Conservation (phyloP, 2,113 vertebrate species). For the Tachuris rubrigastra region DNA sequence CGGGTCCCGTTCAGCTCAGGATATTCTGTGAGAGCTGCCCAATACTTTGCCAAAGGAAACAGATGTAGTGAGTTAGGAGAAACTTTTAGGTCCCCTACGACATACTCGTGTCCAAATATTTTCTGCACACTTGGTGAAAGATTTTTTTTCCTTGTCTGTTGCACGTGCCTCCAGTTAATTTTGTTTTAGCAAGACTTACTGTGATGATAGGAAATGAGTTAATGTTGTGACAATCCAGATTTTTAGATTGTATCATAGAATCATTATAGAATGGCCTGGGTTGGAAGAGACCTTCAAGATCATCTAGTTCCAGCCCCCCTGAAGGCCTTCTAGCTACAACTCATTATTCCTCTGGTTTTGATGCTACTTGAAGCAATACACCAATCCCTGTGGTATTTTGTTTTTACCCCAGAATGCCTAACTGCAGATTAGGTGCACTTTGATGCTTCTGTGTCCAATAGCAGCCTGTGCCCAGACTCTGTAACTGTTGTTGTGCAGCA, state of each 20-base stretch:
- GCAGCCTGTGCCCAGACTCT: background rate
- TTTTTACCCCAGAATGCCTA: background rate
- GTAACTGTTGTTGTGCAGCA: background rate
- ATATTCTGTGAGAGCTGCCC: background rate
- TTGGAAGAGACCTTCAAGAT: background rate
- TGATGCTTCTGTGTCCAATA: rapidly evolving
- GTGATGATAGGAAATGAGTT: background rate
- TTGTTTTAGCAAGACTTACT: background rate
- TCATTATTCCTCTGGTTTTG: background rate
- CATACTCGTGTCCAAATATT: background rate
- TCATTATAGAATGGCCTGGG: background rate
- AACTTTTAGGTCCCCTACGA: background rate
- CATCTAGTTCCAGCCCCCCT: background rate
- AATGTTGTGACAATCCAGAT: background rate
- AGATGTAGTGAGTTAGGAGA: background rate
- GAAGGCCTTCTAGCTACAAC: background rate
- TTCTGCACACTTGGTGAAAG: background rate
- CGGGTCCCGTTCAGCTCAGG: background rate
- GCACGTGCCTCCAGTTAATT: background rate
- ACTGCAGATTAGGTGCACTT: background rate
- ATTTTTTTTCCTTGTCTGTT: background rate
- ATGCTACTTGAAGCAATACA: background rate
- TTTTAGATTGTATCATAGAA: background rate
- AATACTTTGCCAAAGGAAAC: rapidly evolving
- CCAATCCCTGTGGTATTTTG: background rate